Evolutionary conservation across 2,888 invertebrate species (phyloP).

Genomic region (Pseudococcus jackbeardsleyi): DNA sequence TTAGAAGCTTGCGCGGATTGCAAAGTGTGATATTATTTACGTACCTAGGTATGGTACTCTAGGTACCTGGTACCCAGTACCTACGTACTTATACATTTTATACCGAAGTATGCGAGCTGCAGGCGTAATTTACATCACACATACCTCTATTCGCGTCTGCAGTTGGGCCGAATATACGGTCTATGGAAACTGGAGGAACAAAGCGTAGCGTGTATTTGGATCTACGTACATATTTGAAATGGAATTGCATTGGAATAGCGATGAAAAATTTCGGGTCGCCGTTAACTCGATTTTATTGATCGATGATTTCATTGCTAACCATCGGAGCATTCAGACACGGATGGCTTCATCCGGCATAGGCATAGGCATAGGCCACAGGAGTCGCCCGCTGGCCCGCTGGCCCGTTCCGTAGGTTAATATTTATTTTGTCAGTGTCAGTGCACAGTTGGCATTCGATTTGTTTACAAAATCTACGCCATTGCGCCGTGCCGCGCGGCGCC

Average conservation of each 20-base stretch:
- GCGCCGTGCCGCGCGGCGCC: neutral
- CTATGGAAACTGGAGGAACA: neutral
- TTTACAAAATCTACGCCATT: neutral
- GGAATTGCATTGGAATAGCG: neutral
- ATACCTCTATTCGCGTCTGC: neutral
- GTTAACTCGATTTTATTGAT: conserved; percentile 52
- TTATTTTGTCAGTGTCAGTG: conserved; percentile 5
- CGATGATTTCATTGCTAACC: conserved; percentile 36
- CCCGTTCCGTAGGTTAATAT: no score
- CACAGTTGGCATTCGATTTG: conserved; percentile 25
- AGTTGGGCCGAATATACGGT: neutral
- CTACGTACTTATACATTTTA: no score
- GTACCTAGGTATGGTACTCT: neutral
- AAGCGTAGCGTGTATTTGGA: neutral
- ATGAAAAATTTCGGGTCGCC: neutral
- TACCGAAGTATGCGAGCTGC: neutral
- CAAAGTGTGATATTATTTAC: neutral
- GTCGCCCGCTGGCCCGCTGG: no score
- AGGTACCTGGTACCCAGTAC: neutral
- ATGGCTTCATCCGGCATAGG: conserved; percentile 20
- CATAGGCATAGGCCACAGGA: neutral
- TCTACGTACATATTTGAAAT: neutral
- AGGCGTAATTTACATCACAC: neutral
- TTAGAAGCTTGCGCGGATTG: neutral
- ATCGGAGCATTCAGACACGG: conserved; percentile 45